A percentile compares a stretch with the other conserved stretches of the same genome.
Conservation (phyloP, 2,888 invertebrate genomes). For the Agrochola lychnidis region DNA sequence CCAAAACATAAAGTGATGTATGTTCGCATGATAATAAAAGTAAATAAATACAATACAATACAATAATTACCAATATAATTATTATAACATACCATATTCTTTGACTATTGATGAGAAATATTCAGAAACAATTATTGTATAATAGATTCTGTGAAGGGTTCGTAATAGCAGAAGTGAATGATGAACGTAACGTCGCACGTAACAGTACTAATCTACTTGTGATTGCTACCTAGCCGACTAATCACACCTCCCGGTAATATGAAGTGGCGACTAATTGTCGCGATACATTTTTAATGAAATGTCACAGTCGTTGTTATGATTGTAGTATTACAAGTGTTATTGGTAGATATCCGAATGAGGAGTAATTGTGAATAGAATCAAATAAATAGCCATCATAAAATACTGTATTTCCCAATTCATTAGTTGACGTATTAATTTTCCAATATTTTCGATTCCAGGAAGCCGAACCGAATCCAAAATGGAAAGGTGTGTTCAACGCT, state of each 20-base stretch:
- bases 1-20: neutral
- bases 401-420: neutral
- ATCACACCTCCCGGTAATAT: conserved; percentile 46
- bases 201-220: conserved; percentile 62
- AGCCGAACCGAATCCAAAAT: conserved; percentile 74
- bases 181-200: conserved; percentile 49
- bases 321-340: conserved; percentile 10
- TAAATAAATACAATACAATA: too few relatives aligned
- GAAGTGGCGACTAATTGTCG: conserved; percentile 45
- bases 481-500: conserved; percentile 81
- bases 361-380: neutral
- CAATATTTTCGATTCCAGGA: conserved; percentile 73
- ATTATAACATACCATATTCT: neutral
- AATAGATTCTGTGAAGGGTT: conserved; percentile 54
- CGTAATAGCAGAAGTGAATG: conserved; percentile 53
- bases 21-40: neutral
- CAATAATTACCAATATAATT: neutral
- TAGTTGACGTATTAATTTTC: neutral
- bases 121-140: conserved; percentile 52
- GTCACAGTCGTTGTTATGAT: conserved; percentile 26
- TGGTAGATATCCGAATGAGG: neutral
- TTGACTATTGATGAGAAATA: conserved; percentile 21
- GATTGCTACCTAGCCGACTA: conserved; percentile 57
- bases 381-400: neutral
- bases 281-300: conserved; percentile 51